phyloP scores from a whole-genome alignment of 2,888 invertebrate genomes.

The Polydrusus cervinus region DNA sequence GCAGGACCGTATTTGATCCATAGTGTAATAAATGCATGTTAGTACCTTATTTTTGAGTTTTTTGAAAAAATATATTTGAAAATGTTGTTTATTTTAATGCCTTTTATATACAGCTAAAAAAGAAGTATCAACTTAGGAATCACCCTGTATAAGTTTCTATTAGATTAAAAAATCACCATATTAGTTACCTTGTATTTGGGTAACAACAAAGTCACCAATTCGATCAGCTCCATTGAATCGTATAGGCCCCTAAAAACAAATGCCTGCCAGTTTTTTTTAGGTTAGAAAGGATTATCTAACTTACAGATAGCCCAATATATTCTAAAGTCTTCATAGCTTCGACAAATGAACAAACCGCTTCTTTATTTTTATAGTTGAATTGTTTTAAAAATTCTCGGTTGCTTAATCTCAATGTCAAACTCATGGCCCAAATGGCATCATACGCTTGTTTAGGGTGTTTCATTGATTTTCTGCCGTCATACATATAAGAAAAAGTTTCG shows the following conservation, averaged over 20 bases:
- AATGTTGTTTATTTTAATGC: too few species aligned
- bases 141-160: too few species aligned
- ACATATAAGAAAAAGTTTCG: constrained; percentile 65
- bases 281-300: constrained; percentile 63
- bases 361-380: constrained; percentile 83
- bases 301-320: constrained; percentile 91
- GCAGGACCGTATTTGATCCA: too few species aligned
- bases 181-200: constrained; percentile 88
- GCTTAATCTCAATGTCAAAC: constrained; percentile 81
- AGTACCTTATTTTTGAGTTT: too few species aligned
- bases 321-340: constrained; percentile 82
- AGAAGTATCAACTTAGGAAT: too few species aligned
- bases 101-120: too few species aligned
- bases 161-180: too few species aligned
- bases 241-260: constrained; percentile 84
- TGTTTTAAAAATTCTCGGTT: constrained; percentile 68
- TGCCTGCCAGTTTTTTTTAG: neutral
- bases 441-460: constrained; percentile 87
- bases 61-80: too few species aligned
- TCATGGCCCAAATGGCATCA: constrained; percentile 94
- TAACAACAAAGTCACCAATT: constrained; percentile 89
- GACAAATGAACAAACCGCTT: constrained; percentile 82
- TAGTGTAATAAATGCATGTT: too few species aligned
- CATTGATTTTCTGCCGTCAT: constrained; percentile 59
- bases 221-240: constrained; percentile 92